Evolutionary conservation across 2,888 invertebrate species (phyloP).

Genomic region (Hirtodrosophila cameraria): DNA sequence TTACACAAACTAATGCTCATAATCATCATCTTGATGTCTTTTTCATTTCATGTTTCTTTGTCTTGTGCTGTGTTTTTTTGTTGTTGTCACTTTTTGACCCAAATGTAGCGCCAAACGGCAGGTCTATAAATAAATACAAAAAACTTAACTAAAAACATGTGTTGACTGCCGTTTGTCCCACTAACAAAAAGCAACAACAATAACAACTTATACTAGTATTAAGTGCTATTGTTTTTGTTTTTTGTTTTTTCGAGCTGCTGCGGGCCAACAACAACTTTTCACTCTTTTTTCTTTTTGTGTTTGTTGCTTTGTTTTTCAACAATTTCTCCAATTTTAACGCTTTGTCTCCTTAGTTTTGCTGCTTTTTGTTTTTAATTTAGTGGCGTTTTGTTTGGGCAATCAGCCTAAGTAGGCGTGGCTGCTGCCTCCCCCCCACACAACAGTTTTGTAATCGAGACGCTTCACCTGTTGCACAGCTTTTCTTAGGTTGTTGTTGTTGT

Average conservation of each 20-base stretch:
- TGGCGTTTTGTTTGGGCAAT: slow-evolving; percentile 20
- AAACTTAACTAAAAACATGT: slow-evolving; percentile 74
- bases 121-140: slow-evolving; percentile 60
- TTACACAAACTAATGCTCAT: slow-evolving; percentile 23
- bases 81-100: slow-evolving; percentile 63
- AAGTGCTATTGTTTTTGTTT: slow-evolving; percentile 42
- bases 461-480: slow-evolving; percentile 43
- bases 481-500: slow-evolving; percentile 7
- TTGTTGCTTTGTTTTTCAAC: slow-evolving; percentile 22
- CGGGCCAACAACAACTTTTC: slow-evolving; percentile 20
- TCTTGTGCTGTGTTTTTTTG: slow-evolving; percentile 10
- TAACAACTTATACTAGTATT: slow-evolving; percentile 38
- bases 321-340: slow-evolving; percentile 33
- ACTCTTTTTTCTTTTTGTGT: slow-evolving; percentile 30
- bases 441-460: slow-evolving; percentile 36
- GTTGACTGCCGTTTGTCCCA: slow-evolving; percentile 50
- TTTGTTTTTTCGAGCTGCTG: no score
- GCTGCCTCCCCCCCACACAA: slow-evolving; percentile 4
- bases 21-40: slow-evolving; percentile 24
- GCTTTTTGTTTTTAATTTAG: slow-evolving; percentile 10
- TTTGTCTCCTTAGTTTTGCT: slow-evolving; percentile 25
- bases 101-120: slow-evolving; percentile 57
- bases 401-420: slow-evolving; percentile 37
- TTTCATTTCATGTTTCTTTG: no score
- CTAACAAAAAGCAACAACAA: slow-evolving; percentile 17